Conservation (phyloP, 37 sponge, comb jelly and placozoan genomes). For the Chondrosia reniformis region DNA sequence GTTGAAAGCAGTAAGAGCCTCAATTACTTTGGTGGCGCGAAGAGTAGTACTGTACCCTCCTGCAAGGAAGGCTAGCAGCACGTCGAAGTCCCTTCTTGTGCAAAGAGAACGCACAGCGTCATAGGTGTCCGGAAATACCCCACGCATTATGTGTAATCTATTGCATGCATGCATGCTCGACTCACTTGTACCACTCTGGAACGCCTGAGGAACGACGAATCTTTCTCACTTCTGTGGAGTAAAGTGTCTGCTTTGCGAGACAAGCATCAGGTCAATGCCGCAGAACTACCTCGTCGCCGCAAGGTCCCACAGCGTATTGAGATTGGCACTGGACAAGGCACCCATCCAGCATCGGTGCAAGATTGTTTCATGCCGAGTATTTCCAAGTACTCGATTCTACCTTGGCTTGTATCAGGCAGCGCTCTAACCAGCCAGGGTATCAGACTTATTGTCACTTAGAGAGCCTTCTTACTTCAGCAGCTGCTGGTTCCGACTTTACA, state of each 20-base stretch:
- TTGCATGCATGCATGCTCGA: too few species aligned
- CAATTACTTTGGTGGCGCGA: too few species aligned
- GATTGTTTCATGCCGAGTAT: not conserved
- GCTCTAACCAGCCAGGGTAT: not conserved
- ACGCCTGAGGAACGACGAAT: not conserved
- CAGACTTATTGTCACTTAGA: not conserved
- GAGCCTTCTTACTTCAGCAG: not conserved
- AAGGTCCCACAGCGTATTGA: not conserved
- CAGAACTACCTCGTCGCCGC: not conserved
- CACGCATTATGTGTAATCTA: too few species aligned
- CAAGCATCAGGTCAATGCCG: not conserved
- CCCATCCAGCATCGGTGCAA: constrained; percentile 2
- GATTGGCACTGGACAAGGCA: not conserved
- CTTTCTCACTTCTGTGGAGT: not conserved
- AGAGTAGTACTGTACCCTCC: too few species aligned
- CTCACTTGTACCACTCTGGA: constrained; percentile 1
- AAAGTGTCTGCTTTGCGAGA: not conserved
- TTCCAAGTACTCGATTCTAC: not conserved
- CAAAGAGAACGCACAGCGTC: too few species aligned
- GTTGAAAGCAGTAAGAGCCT: too few species aligned
- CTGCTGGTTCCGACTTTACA: not conserved
- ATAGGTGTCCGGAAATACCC: too few species aligned
- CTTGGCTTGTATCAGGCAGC: not conserved
- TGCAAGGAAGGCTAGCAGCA: too few species aligned
- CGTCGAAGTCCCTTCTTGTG: too few species aligned